phyloP scores from a whole-genome alignment of 2,888 invertebrate genomes.

The Geophilus truncorum region DNA sequence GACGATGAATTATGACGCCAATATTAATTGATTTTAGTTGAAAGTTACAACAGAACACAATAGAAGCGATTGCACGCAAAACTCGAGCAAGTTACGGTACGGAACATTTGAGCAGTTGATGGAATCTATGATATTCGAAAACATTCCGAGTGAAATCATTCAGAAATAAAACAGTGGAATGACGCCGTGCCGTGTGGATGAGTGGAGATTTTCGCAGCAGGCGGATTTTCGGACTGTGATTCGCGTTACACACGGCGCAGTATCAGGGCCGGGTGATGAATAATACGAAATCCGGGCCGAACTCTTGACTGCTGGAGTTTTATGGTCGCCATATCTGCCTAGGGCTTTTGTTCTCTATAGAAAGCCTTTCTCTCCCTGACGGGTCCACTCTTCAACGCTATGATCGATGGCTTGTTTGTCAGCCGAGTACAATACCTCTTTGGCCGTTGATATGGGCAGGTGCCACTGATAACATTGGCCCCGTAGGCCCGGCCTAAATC shows the following conservation, averaged over 20 bases:
- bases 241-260: background rate
- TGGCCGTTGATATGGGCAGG: constrained; percentile 7
- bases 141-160: background rate
- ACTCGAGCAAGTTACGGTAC: background rate
- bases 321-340: constrained; percentile 8
- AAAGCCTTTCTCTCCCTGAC: background rate
- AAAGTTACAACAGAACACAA: background rate
- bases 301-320: background rate
- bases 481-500: background rate
- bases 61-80: background rate
- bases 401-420: constrained; percentile 24
- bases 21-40: background rate
- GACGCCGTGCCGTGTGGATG: background rate
- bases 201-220: background rate
- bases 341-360: constrained; percentile 2
- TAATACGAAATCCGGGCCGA: background rate
- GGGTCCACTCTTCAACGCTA: constrained; percentile 18
- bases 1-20: background rate
- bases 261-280: background rate
- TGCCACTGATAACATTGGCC: constrained; percentile 18
- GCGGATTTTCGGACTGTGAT: background rate
- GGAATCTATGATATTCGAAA: background rate
- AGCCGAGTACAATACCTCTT: background rate
- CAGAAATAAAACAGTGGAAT: background rate
- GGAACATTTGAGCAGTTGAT: background rate